These are phyloP conservation scores for Coboldia fuscipes DNA, from an alignment of 1,140 invertebrate genomes.

Conservation along the genomic window DNA sequence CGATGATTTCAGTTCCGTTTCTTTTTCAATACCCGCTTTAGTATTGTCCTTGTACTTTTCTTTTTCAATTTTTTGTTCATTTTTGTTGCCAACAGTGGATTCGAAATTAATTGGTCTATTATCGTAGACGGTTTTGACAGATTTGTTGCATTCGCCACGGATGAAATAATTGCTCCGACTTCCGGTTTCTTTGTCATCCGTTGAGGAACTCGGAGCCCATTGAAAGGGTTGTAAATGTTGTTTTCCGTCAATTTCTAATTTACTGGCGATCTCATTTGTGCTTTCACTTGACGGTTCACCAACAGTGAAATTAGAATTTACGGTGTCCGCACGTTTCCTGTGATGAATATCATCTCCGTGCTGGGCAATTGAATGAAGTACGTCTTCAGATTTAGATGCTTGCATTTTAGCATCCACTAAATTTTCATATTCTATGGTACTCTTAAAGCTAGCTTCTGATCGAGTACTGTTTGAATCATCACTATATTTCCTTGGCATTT, in stretches of 20 bases:
- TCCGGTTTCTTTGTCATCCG: conserved; percentile 31
- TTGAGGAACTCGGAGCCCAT: conserved; percentile 19
- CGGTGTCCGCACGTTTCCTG: conserved; percentile 23
- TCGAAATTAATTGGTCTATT: too few relatives aligned
- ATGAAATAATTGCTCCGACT: too few relatives aligned
- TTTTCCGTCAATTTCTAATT: too few relatives aligned
- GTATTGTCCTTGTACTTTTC: conserved; percentile 12
- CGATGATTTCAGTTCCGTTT: too few relatives aligned
- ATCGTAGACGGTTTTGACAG: too few relatives aligned
- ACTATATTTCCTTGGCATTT: conserved; percentile 35
- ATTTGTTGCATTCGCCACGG: too few relatives aligned
- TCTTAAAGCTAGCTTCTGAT: conserved; percentile 14
- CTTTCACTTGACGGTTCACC: too few relatives aligned
- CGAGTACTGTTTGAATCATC: conserved; percentile 26
- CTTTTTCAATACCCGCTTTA: conserved; percentile 25
- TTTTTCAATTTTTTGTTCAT: conserved; percentile 22
- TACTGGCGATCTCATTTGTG: too few relatives aligned
- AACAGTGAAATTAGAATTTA: conserved; percentile 10
- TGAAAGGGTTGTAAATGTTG: conserved; percentile 11
- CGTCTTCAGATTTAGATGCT: conserved; percentile 57
- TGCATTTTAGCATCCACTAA: conserved; percentile 26
- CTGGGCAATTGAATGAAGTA: too few relatives aligned
- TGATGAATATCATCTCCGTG: conserved; percentile 9
- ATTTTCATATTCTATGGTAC: conserved; percentile 7
- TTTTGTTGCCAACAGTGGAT: conserved; percentile 36